Percentiles rank a stretch among this genome's conserved stretches.
Conservation (phyloP, 2,888 invertebrate species). For the Maniola hyperantus region DNA sequence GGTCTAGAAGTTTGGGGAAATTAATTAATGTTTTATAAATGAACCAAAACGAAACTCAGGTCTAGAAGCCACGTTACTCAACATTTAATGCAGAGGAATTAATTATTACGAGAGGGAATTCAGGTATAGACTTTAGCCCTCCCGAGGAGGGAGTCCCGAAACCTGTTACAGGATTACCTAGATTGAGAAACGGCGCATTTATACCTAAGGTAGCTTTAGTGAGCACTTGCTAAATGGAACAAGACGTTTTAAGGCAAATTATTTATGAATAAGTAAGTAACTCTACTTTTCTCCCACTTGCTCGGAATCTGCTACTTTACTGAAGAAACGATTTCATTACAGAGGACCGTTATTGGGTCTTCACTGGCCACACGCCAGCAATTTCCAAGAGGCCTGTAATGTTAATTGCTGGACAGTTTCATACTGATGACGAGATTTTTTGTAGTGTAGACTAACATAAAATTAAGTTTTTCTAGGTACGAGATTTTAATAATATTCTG, state of each 20-base stretch:
- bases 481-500: too few relatives aligned
- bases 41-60: background rate
- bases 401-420: too few relatives aligned
- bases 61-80: background rate
- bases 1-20: background rate
- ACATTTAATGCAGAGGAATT: conserved; percentile 9
- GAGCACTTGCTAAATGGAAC: conserved; percentile 3
- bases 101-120: conserved; percentile 7
- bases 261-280: too few relatives aligned
- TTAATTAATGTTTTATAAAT: conserved; percentile 4
- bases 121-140: background rate
- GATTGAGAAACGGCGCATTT: conserved; percentile 1
- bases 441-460: too few relatives aligned
- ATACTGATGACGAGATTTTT: too few relatives aligned
- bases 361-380: too few relatives aligned
- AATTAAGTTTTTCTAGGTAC: too few relatives aligned
- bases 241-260: background rate
- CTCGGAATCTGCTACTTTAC: too few relatives aligned
- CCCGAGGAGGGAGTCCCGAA: background rate
- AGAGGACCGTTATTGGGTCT: too few relatives aligned
- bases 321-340: too few relatives aligned
- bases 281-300: too few relatives aligned
- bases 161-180: conserved; percentile 6
- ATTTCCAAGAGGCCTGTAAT: too few relatives aligned
- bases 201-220: background rate